These are phyloP conservation scores for Triops cancriformis DNA, from an alignment of 1,140 invertebrate species.

Conservation along the genomic window DNA sequence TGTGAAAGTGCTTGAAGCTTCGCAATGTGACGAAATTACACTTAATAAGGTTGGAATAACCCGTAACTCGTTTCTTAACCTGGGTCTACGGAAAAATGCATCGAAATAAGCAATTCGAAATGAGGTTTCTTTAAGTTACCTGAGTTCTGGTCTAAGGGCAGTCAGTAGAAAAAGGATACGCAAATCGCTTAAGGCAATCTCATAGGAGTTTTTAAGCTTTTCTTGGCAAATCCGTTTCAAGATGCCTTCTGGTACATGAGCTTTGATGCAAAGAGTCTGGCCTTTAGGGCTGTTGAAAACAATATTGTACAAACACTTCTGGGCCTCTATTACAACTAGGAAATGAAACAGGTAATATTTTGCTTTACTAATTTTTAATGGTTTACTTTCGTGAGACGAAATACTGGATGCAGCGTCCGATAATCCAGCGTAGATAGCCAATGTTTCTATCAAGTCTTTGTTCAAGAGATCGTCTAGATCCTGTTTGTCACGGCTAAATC, in stretches of 20 bases:
- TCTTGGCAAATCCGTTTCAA: constrained; percentile 60
- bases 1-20: background rate
- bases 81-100: background rate
- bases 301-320: constrained; percentile 84
- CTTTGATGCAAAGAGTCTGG: constrained; percentile 58
- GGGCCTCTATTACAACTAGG: constrained; percentile 61
- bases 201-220: constrained; percentile 48
- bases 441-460: constrained; percentile 52
- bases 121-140: constrained; percentile 36
- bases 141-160: constrained; percentile 59
- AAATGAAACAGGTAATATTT: constrained; percentile 33
- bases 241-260: constrained; percentile 61
- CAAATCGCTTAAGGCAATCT: constrained; percentile 78
- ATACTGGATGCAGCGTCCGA: background rate
- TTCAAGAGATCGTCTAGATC: constrained; percentile 59
- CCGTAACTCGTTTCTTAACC: constrained; percentile 22
- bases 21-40: background rate
- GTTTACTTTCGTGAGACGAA: background rate
- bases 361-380: constrained; percentile 27
- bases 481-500: constrained; percentile 60
- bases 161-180: constrained; percentile 80
- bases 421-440: constrained; percentile 56
- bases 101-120: background rate
- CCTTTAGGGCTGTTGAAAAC: constrained; percentile 68
- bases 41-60: constrained; percentile 18